Percentiles rank a stretch among this genome's conserved stretches.
Evolutionary conservation across 2,888 invertebrate species (phyloP).

Genomic region (Rhamphomyia laevipes): DNA sequence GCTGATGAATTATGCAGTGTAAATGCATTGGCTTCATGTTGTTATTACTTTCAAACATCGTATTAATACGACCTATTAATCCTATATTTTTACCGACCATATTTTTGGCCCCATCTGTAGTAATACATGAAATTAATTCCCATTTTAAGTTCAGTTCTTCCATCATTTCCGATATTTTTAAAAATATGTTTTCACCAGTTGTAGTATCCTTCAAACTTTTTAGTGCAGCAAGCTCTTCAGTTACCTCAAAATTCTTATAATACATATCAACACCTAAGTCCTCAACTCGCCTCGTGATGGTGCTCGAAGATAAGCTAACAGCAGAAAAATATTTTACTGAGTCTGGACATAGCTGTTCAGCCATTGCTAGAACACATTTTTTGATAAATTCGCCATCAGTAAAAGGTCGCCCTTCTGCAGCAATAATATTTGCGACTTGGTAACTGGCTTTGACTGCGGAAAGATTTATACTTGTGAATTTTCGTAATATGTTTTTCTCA

Average conservation of each 20-base stretch:
- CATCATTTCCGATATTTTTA: not conserved
- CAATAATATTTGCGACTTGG: not conserved
- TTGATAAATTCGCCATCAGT: not conserved
- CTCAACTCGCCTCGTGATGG: conserved; percentile 1
- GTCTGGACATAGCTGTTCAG: not conserved
- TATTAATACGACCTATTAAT: not conserved
- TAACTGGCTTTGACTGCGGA: not conserved
- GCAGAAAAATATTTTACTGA: not conserved
- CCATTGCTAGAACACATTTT: not conserved
- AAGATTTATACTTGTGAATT: not conserved
- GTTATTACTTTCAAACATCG: not conserved
- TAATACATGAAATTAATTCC: not conserved
- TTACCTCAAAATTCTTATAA: not conserved
- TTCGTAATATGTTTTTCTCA: not conserved
- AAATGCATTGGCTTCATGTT: not conserved
- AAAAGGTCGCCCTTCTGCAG: not conserved
- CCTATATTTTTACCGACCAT: not conserved
- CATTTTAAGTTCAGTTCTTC: not conserved
- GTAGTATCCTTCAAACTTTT: conserved; percentile 1
- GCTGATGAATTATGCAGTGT: conserved; percentile 1
- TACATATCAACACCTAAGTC: not conserved
- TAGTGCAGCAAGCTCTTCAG: not conserved
- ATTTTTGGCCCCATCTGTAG: not conserved
- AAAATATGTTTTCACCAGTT: conserved; percentile 2
- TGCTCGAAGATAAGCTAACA: not conserved